Conservation (phyloP, 37 sponge, comb jelly and placozoan species). For the Eunapius fragilis region DNA sequence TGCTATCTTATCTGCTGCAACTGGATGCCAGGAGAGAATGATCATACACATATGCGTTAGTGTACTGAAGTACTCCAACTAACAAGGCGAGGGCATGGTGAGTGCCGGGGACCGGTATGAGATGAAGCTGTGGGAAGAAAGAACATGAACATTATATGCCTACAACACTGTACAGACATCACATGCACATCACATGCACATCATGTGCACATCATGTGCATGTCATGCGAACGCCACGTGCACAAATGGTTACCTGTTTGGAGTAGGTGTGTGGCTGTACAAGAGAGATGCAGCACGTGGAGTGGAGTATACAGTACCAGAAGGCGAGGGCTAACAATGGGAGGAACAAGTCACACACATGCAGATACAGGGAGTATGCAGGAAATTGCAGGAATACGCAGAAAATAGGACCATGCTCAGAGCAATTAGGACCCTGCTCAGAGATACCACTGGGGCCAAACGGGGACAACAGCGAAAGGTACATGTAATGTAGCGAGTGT, state of each 20-base stretch:
- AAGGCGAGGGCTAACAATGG: conserved; percentile 9
- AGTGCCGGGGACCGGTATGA: conserved; percentile 1
- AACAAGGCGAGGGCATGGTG: conserved; percentile 24
- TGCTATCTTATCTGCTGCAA: conserved; percentile 27
- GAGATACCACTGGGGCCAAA: background rate
- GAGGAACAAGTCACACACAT: background rate
- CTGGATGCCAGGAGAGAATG: too few species aligned
- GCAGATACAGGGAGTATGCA: background rate
- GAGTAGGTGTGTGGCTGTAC: conserved; percentile 21
- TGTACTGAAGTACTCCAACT: too few species aligned
- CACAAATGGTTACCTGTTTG: conserved; percentile 14
- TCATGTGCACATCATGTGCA: background rate
- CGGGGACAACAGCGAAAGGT: too few species aligned
- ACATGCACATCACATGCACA: too few species aligned
- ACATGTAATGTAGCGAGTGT: too few species aligned
- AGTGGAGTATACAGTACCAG: conserved; percentile 20
- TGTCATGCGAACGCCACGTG: background rate
- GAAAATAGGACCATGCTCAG: background rate
- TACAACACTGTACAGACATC: too few species aligned
- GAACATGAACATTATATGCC: background rate
- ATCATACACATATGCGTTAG: too few species aligned
- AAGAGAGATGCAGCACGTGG: conserved; percentile 15
- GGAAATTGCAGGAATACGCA: too few species aligned
- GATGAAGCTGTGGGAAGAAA: background rate
- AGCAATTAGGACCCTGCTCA: background rate